These are phyloP conservation scores for Cerceris rybyensis DNA, from an alignment of 2,888 invertebrate species.

Conservation along the genomic window DNA sequence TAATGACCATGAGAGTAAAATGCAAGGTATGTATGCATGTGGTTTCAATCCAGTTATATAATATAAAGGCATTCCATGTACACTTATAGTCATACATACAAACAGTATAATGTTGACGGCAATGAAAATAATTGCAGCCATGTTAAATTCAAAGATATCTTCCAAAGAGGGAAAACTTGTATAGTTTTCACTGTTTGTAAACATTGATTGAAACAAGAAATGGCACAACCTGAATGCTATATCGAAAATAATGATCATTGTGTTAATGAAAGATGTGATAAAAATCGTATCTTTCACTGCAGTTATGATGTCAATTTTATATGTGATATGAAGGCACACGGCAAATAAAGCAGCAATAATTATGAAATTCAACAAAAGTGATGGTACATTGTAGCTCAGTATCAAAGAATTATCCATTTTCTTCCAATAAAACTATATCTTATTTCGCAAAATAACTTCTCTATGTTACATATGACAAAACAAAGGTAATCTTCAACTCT, in stretches of 20 bases:
- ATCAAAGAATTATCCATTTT: not conserved
- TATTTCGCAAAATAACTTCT: too few species aligned
- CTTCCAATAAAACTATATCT: not conserved
- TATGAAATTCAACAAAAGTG: not conserved
- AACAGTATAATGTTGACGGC: not conserved
- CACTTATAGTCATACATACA: not conserved
- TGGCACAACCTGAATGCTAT: not conserved
- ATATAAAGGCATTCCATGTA: not conserved
- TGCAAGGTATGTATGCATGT: not conserved
- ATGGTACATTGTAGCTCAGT: not conserved
- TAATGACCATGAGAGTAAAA: slow-evolving; percentile 14
- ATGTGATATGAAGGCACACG: not conserved
- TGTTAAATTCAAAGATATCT: not conserved
- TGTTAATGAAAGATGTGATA: slow-evolving; percentile 1
- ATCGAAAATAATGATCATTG: not conserved
- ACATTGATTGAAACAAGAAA: not conserved
- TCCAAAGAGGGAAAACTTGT: not conserved
- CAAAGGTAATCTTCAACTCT: not conserved
- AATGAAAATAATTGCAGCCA: not conserved
- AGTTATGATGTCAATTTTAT: not conserved
- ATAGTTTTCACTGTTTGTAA: not conserved
- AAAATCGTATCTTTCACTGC: not conserved
- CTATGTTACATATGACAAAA: not conserved
- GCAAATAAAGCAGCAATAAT: not conserved
- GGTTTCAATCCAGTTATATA: not conserved